Percentiles rank a stretch among this genome's conserved stretches.
phyloP scores from a whole-genome alignment of 2,888 invertebrate genomes.

The Clistopyga incitator region DNA sequence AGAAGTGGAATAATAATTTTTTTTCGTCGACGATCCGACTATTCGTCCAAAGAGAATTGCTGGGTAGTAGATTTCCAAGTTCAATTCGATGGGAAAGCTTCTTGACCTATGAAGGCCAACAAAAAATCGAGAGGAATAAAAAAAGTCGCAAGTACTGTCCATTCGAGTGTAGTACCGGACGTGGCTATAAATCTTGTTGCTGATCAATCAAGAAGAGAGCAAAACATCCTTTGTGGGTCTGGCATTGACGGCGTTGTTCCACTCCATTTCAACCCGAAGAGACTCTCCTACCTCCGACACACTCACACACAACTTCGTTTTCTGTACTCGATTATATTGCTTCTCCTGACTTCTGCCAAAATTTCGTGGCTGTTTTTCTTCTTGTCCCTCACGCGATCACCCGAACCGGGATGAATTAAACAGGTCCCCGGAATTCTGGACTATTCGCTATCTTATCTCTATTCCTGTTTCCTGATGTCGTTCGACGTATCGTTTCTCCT shows the following conservation, averaged over 20 bases:
- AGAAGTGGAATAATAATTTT: no score
- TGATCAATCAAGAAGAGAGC: slow-evolving; percentile 20
- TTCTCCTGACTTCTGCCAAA: neutral
- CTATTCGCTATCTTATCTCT: neutral
- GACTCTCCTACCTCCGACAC: neutral
- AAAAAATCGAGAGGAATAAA: neutral
- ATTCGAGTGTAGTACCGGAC: neutral
- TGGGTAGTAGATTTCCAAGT: neutral
- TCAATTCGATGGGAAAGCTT: neutral
- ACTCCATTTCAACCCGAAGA: slow-evolving; percentile 9
- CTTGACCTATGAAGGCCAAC: neutral
- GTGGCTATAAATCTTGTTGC: slow-evolving; percentile 6
- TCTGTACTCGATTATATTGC: neutral
- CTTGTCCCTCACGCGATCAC: neutral
- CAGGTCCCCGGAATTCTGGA: neutral
- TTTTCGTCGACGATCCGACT: no score
- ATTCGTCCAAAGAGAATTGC: no score
- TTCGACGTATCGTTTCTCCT: neutral
- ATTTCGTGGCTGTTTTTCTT: neutral
- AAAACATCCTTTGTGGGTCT: slow-evolving; percentile 7
- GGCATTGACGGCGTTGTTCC: slow-evolving; percentile 1
- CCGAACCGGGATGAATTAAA: slow-evolving; percentile 1
- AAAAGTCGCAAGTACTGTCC: neutral
- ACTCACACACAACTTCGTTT: neutral
- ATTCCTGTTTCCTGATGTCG: neutral